phyloP scores from a whole-genome alignment of 2,113 vertebrate species.

The Jaculus jaculus region DNA sequence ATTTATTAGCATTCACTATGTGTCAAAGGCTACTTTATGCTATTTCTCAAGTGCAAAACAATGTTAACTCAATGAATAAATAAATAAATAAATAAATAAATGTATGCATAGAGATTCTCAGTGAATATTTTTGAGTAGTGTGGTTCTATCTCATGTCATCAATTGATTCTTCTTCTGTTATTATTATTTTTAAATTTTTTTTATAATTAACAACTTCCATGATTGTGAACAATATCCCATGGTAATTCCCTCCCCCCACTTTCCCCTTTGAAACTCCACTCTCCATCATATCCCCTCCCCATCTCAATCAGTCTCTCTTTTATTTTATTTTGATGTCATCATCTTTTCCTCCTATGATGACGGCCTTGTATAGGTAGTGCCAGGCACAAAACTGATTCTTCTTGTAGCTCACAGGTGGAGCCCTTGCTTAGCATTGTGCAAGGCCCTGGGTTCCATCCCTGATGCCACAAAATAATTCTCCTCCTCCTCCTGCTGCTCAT shows the following conservation, averaged over 20 bases:
- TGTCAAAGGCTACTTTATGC: background rate
- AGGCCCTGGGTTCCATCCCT: background rate
- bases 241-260: too few species aligned
- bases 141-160: background rate
- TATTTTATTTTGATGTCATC: too few species aligned
- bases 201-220: too few species aligned
- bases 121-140: background rate
- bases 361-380: too few species aligned
- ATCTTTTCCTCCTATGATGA: too few species aligned
- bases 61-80: conserved; percentile 6
- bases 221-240: too few species aligned
- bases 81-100: conserved; percentile 22
- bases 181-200: too few species aligned
- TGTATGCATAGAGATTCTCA: background rate
- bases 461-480: background rate
- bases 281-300: too few species aligned
- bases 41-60: background rate
- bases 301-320: too few species aligned
- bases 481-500: background rate
- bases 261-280: too few species aligned
- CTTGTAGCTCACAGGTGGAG: background rate
- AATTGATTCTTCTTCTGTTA: background rate
- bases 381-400: background rate
- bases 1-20: background rate
- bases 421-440: background rate